These are phyloP conservation scores for Acronicta leporina DNA, from an alignment of 2,888 invertebrate genomes.

Conservation along the genomic window DNA sequence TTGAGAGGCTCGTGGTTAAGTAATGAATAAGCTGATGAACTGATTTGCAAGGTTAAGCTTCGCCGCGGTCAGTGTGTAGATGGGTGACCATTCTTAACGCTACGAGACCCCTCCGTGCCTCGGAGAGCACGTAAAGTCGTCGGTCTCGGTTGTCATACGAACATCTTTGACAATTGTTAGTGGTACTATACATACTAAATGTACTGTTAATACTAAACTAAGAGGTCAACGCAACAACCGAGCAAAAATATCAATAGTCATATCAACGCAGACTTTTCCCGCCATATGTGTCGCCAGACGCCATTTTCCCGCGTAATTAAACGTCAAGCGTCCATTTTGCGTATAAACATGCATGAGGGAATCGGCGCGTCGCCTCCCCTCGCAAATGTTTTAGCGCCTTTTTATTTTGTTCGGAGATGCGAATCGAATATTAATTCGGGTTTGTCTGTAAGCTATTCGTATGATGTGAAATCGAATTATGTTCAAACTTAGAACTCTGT, in stretches of 20 bases:
- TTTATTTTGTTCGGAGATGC: slow-evolving; percentile 42
- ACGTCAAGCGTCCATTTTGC: slow-evolving; percentile 78
- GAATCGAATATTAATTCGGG: slow-evolving; percentile 50
- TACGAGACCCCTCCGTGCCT: too few species aligned
- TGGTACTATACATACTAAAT: too few species aligned
- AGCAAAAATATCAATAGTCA: slow-evolving; percentile 37
- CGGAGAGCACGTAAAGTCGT: too few species aligned
- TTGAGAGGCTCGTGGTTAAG: too few species aligned
- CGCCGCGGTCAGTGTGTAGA: too few species aligned
- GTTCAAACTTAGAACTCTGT: slow-evolving; percentile 14
- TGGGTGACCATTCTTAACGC: too few species aligned
- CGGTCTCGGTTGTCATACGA: too few species aligned
- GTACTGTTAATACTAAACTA: slow-evolving; percentile 3
- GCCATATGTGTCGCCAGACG: slow-evolving; percentile 43
- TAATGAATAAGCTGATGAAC: too few species aligned
- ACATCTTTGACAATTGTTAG: too few species aligned
- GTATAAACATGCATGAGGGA: slow-evolving; percentile 68
- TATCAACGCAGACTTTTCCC: slow-evolving; percentile 47
- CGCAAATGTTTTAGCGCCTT: slow-evolving; percentile 51
- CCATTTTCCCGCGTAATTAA: slow-evolving; percentile 76
- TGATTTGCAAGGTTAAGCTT: too few species aligned
- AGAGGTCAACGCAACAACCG: slow-evolving; percentile 3
- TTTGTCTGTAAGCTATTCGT: slow-evolving; percentile 18
- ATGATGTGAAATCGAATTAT: slow-evolving; percentile 28
- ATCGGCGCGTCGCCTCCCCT: slow-evolving; percentile 43